Evolutionary conservation across 2,888 invertebrate species (phyloP), one percentile per base, ranked within the genome.

Genomic region (Pandemis corylana): DNA sequence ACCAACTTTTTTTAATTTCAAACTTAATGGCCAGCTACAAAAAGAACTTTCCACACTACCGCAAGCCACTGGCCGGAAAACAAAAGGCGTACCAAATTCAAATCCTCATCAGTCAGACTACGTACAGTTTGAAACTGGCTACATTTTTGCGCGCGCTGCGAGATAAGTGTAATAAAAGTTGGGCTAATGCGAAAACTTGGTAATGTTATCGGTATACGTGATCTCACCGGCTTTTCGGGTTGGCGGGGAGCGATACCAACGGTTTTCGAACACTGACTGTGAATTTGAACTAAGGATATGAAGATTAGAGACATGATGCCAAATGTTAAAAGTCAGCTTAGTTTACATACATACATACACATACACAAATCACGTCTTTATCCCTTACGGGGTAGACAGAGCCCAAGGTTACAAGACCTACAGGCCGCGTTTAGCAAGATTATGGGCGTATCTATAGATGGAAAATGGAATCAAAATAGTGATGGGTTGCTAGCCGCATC

Each of bases 101-200:
- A 80, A 79, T 77, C 68, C 78, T 72, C 80, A 79, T 79, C 78
- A 79, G 71, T 80, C 78, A 76, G 67, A 67, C 68, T 68, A 42
- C 56, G 63, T 42, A 59, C 70, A 62, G 67, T 68, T 77, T 62
- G 46, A 72, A 72, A 77, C 75, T 71, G 69, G 78, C 82, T 85
- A 88, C 82, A 90, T 91, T 90, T 91, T 91, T 91, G 87, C 86
- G 77, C 84, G 79, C 82, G 84, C 80, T 78, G 82, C 82, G 84
- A 91, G 93, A 93, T 93, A 93, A 93, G 90, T 91, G 92, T 93
- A 93, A 93, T 93, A 93, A 94, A 93, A 94, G 93, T 93, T 93
- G 77, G 78, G 80, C 86, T 93, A 94, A 94, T 92, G 93, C 85
- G 88, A 87, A 93, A 94, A 94, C 92, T 94, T 93, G 82, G 89